Conservation (phyloP, 2,888 invertebrate genomes). For the Leptinotarsa haldemani region DNA sequence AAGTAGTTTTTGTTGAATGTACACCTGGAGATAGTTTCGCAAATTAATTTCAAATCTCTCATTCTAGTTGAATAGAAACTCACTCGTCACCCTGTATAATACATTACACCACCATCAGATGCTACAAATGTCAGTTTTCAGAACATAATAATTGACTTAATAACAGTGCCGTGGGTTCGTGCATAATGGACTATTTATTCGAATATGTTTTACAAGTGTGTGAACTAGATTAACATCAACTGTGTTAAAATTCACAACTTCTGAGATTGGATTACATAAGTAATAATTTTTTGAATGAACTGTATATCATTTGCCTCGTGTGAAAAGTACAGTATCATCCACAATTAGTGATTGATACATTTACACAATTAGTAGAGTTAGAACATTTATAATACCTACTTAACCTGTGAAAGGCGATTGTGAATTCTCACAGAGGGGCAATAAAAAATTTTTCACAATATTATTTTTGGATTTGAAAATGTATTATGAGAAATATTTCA, state of each 20-base stretch:
- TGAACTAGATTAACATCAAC: not conserved
- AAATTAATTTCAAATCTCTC: not conserved
- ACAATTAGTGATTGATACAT: too few relatives aligned
- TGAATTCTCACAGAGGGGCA: too few relatives aligned
- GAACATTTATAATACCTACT: too few relatives aligned
- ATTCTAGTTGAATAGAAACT: not conserved
- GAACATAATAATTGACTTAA: not conserved
- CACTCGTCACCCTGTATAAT: too few relatives aligned
- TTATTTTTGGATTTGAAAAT: too few relatives aligned
- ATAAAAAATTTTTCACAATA: too few relatives aligned
- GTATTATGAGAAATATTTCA: too few relatives aligned
- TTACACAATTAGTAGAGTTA: too few relatives aligned
- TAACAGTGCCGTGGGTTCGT: not conserved
- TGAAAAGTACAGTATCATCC: not conserved
- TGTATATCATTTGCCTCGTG: not conserved
- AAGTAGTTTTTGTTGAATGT: too few relatives aligned
- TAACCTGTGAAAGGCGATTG: too few relatives aligned
- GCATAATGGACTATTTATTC: not conserved
- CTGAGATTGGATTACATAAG: constrained; percentile 1
- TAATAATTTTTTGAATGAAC: not conserved
- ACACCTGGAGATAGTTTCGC: too few relatives aligned
- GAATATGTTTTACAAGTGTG: not conserved
- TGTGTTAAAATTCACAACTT: not conserved
- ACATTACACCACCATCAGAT: too few relatives aligned
- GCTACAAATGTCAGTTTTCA: not conserved